Percentiles rank a stretch among this genome's conserved stretches.
phyloP scores from a whole-genome alignment of 2,113 vertebrate species.

The Cricetomys ansorgei region DNA sequence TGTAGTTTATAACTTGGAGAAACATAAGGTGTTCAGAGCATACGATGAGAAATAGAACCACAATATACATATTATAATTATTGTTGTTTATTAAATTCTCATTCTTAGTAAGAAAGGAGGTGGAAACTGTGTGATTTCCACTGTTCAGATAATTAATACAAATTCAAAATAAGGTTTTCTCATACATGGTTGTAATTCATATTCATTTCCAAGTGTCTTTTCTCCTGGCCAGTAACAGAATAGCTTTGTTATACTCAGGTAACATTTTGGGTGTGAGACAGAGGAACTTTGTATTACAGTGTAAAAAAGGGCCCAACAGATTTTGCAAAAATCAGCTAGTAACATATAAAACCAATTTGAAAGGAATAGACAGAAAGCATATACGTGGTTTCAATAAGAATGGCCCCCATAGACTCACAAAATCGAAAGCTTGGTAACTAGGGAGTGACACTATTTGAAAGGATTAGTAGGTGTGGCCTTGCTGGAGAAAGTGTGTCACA shows the following conservation, averaged over 20 bases:
- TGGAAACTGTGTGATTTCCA: too few relatives aligned
- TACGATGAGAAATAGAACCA: neutral
- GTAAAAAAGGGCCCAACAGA: neutral
- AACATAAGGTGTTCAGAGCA: neutral
- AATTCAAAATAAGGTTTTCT: neutral
- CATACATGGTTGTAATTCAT: neutral
- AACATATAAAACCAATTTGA: neutral
- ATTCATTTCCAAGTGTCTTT: accelerated
- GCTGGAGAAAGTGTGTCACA: neutral
- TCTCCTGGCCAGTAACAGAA: neutral
- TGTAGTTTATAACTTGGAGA: neutral
- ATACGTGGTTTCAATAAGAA: neutral
- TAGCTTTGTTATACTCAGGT: accelerated
- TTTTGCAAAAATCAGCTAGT: neutral
- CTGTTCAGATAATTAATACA: neutral
- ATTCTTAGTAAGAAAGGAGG: neutral
- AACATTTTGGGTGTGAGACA: neutral
- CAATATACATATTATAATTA: neutral
- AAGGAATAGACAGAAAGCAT: neutral
- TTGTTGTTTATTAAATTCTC: neutral
- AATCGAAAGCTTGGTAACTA: neutral
- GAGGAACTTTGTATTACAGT: neutral
- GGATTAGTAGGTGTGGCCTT: neutral
- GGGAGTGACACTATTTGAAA: neutral
- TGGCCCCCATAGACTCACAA: too few relatives aligned